phyloP scores from a whole-genome alignment of 2,113 vertebrate species.

The Alligator sinensis region DNA sequence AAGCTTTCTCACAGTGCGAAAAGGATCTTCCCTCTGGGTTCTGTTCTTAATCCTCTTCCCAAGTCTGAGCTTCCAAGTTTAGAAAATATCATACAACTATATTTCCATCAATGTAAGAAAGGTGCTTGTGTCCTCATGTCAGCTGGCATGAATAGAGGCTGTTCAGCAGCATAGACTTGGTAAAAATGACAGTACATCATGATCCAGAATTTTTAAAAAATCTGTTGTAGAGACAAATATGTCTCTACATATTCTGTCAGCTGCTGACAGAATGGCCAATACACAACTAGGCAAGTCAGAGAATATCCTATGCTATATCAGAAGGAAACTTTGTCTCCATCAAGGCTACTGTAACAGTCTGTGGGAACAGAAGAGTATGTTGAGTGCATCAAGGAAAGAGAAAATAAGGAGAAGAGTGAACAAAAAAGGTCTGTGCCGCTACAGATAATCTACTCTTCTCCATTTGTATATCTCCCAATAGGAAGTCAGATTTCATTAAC shows the following conservation, averaged over 20 bases:
- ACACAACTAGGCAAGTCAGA: accelerated
- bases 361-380: not conserved
- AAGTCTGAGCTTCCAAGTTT: not conserved
- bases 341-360: not conserved
- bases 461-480: not conserved
- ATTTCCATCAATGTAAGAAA: not conserved
- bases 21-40: slow-evolving; percentile 23
- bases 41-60: not conserved
- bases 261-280: not conserved
- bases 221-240: not conserved
- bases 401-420: not conserved
- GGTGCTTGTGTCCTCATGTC: not conserved
- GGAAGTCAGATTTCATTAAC: slow-evolving; percentile 2
- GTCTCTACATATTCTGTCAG: too few relatives aligned
- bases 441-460: not conserved
- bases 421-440: not conserved
- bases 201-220: not conserved
- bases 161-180: not conserved
- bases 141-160: not conserved
- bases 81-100: not conserved
- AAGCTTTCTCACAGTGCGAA: slow-evolving; percentile 36
- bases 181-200: not conserved
- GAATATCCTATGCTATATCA: not conserved
- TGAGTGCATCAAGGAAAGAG: not conserved
- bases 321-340: not conserved